Evolutionary conservation across 1,140 invertebrate species (phyloP).

Genomic region (Cotesia vestalis): DNA sequence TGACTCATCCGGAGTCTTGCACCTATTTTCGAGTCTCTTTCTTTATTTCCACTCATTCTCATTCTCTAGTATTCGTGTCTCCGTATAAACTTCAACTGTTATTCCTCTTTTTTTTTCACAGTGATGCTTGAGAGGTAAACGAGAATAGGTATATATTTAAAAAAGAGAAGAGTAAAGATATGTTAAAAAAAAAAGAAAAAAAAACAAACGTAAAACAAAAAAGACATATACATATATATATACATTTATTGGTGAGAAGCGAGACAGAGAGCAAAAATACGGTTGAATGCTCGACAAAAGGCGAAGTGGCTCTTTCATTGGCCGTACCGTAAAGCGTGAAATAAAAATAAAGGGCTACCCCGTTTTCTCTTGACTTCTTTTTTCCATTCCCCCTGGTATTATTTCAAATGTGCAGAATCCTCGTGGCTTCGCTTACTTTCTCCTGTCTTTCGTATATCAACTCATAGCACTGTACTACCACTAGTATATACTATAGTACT

Average conservation of each 20-base stretch:
- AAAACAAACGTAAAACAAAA: slow-evolving; percentile 20
- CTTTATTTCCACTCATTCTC: slow-evolving; percentile 6
- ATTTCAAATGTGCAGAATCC: slow-evolving; percentile 37
- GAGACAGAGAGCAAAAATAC: slow-evolving; percentile 25
- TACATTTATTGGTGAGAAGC: neutral
- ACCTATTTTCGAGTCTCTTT: slow-evolving; percentile 3
- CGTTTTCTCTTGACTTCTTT: slow-evolving; percentile 13
- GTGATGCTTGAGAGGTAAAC: slow-evolving; percentile 4
- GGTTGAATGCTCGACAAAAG: slow-evolving; percentile 36
- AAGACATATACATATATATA: neutral
- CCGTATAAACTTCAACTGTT: slow-evolving; percentile 19
- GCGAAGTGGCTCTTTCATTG: slow-evolving; percentile 41
- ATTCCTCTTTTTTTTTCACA: slow-evolving; percentile 10
- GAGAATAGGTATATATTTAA: slow-evolving; percentile 30
- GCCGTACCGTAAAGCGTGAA: slow-evolving; percentile 37
- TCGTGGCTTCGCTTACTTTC: slow-evolving; percentile 3
- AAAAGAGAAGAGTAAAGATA: slow-evolving; percentile 25
- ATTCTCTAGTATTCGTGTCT: slow-evolving; percentile 24
- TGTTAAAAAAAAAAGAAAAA: slow-evolving; percentile 33
- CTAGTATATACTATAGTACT: slow-evolving; percentile 20
- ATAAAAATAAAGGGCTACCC: slow-evolving; percentile 39
- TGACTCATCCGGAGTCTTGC: slow-evolving; percentile 16
- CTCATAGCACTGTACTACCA: neutral
- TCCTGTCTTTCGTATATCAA: slow-evolving; percentile 22
- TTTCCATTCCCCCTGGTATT: slow-evolving; percentile 23